These are phyloP conservation scores for Ramphastos sulfuratus DNA, from an alignment of 2,113 vertebrate species.

Conservation along the genomic window DNA sequence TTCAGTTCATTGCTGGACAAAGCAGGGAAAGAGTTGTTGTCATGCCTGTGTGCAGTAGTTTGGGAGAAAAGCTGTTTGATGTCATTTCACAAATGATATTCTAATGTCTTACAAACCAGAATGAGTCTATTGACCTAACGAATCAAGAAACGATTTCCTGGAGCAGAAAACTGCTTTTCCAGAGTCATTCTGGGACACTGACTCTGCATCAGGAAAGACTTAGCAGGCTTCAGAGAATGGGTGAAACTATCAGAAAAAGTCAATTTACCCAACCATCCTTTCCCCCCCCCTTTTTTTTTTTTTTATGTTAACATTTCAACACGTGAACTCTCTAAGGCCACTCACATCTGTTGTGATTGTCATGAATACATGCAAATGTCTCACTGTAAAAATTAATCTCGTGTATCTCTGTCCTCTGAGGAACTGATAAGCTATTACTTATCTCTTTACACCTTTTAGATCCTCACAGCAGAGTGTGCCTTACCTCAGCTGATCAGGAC, in stretches of 20 bases:
- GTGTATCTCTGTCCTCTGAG: background rate
- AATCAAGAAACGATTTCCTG: conserved; percentile 16
- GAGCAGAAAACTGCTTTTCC: conserved; percentile 12
- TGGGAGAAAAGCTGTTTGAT: background rate
- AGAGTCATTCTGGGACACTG: background rate
- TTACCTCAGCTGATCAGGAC: conserved; percentile 88
- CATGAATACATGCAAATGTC: background rate
- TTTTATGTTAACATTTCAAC: background rate
- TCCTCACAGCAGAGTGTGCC: conserved; percentile 96
- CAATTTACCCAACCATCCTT: background rate
- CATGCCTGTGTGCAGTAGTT: background rate
- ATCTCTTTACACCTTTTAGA: conserved; percentile 78
- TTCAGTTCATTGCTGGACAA: background rate
- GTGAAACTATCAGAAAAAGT: background rate
- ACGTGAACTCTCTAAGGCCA: background rate
- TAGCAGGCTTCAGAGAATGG: background rate
- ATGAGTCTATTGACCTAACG: background rate
- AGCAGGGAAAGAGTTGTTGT: background rate
- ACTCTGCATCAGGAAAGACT: background rate
- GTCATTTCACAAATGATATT: background rate
- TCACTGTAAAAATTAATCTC: background rate
- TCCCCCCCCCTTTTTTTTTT: too few relatives aligned
- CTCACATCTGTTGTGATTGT: background rate
- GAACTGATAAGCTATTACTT: background rate
- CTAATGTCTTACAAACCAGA: background rate